Conservation (phyloP, 2,797 vertebrate genomes). For the Clarias platycephalus region DNA sequence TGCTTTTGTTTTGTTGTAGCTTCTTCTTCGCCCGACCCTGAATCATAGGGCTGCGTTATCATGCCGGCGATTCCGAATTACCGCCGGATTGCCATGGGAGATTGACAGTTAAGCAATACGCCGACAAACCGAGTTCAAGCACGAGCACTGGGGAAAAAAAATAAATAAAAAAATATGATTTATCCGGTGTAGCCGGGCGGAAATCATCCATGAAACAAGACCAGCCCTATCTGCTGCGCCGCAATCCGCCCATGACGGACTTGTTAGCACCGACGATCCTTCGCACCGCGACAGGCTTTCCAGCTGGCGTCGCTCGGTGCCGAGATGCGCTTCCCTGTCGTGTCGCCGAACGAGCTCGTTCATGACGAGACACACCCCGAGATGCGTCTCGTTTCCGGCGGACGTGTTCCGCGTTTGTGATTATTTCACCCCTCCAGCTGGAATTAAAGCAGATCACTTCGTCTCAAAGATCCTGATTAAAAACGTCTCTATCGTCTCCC, state of each 20-base stretch:
- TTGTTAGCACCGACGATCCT: conserved; percentile 25
- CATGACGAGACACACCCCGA: not conserved
- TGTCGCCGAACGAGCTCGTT: not conserved
- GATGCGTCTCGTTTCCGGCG: not conserved
- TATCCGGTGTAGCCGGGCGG: conserved; percentile 61
- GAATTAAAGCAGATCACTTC: conserved; percentile 9
- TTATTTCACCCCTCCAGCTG: conserved; percentile 1
- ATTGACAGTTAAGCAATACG: conserved; percentile 66
- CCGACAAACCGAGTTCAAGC: conserved; percentile 52
- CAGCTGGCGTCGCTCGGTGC: conserved; percentile 27
- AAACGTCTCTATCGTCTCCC: conserved; percentile 1
- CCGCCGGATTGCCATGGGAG: conserved; percentile 68
- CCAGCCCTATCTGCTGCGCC: conserved; percentile 62
- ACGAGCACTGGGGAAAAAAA: too few relatives aligned
- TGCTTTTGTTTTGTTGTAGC: conserved; percentile 70
- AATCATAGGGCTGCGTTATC: conserved; percentile 67
- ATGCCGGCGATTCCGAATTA: conserved; percentile 68
- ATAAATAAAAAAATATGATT: conserved; percentile 47
- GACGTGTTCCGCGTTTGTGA: not conserved
- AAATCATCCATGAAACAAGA: conserved; percentile 62
- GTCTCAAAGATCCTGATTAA: not conserved
- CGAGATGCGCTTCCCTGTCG: conserved; percentile 15
- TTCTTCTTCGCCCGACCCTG: conserved; percentile 67
- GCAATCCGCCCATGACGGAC: conserved; percentile 53
- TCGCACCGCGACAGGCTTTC: not conserved